Evolutionary conservation across 2,888 invertebrate genomes (phyloP), one percentile per base, ranked within the genome.

Genomic region (Hyppa rectilinea): DNA sequence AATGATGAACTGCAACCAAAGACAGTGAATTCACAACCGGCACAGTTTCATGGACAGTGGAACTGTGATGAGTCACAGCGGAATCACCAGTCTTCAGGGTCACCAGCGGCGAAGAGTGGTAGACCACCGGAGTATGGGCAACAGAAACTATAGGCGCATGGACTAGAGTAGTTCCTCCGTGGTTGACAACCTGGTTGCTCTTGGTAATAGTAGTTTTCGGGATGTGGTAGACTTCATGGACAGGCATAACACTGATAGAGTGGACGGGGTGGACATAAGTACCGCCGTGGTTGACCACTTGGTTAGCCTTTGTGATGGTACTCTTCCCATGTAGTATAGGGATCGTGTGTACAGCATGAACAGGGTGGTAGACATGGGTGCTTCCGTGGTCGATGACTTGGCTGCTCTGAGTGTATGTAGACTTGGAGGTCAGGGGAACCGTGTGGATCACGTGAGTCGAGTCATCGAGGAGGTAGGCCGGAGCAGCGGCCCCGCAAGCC

Each of bases 61-160:
- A 92, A 89, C 96, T 94, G 87, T 96, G 92, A 87, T 96, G 93
- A 81, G 96, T 90, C 80, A 96, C 87, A 20, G 94, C 92, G 60
- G 96, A 92, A 88, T 95, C 93, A 4, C 92, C 92, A 63, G 89
- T 86, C 79, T 90, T 91, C 52, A 90, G 83, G 23, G 81, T 59
- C 2, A 90, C 80, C 2, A 91, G 69, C 0, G 92, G 91, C 0
- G 91, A 86, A 20, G 91, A 88, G 61, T 89, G 87, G 65, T 89
- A 87, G 9, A 89, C 75, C 1, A 91, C 80, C 9, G 94, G 91
- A 31, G 92, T 61, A 53, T 85, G 83, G n/a, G 88, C 78, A 40
- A 73, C 71, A n/a, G 73, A 55, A 7, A 78, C 71, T 17, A 87
- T 84, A 5, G 87, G 76, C 6, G 87, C 75, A 34, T 90, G 89